Evolutionary conservation across 2,888 invertebrate genomes (phyloP).

Genomic region (Lasioglossum marginatum): DNA sequence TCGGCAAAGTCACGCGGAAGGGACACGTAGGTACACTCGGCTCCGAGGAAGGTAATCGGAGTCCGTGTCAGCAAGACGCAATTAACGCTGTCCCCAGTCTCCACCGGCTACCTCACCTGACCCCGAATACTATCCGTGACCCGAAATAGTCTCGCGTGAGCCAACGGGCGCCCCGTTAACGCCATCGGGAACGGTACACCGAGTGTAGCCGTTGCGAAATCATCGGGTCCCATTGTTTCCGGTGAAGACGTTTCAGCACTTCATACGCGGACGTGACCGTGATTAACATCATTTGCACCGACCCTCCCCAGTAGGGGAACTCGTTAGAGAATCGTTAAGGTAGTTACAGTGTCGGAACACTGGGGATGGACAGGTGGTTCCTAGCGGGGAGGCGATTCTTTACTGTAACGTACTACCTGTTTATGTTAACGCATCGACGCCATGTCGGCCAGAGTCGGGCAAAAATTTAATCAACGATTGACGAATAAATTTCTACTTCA

Average conservation of each 20-base stretch:
- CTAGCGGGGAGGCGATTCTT: background rate
- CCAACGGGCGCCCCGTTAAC: slow-evolving; percentile 18
- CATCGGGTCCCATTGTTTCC: slow-evolving; percentile 34
- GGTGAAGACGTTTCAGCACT: slow-evolving; percentile 11
- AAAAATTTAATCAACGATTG: too few species aligned
- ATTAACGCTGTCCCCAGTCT: slow-evolving; percentile 13
- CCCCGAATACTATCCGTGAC: slow-evolving; percentile 24
- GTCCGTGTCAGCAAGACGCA: slow-evolving; percentile 14
- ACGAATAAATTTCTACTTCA: too few species aligned
- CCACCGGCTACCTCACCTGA: background rate
- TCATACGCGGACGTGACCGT: slow-evolving; percentile 29
- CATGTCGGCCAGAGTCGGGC: too few species aligned
- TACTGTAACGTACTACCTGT: background rate
- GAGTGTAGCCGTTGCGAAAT: slow-evolving; percentile 25
- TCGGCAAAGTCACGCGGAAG: background rate
- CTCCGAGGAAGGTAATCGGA: background rate
- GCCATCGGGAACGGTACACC: slow-evolving; percentile 20
- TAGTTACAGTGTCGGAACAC: slow-evolving; percentile 25
- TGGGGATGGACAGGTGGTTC: slow-evolving; percentile 9
- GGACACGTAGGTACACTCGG: background rate
- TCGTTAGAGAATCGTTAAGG: slow-evolving; percentile 58
- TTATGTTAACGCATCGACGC: background rate
- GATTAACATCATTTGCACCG: slow-evolving; percentile 56
- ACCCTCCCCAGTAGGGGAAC: slow-evolving; percentile 19
- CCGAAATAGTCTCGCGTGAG: slow-evolving; percentile 22